phyloP scores from a whole-genome alignment of 2,113 vertebrate species.

The Malaclemys terrapin region DNA sequence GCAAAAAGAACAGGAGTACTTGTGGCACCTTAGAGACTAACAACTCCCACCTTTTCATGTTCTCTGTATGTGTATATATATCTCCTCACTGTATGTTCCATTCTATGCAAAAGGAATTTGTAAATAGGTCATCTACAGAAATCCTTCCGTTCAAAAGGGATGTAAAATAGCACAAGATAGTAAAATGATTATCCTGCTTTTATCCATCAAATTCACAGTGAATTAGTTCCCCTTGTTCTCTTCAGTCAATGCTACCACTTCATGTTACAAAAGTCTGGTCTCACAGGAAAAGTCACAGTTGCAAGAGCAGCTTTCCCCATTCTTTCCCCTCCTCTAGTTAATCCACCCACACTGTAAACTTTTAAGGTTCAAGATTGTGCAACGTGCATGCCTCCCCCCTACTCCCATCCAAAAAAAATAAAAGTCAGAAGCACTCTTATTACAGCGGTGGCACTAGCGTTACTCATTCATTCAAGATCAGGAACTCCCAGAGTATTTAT shows the following conservation, averaged over 20 bases:
- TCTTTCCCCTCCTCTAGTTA: constrained; percentile 18
- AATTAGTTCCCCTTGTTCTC: not conserved
- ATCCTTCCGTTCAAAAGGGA: accelerated
- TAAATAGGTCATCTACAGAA: not conserved
- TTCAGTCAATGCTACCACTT: not conserved
- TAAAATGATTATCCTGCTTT: not conserved
- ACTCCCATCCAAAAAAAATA: constrained; percentile 45
- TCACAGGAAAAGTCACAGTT: not conserved
- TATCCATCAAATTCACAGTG: not conserved
- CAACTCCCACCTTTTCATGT: too few species aligned
- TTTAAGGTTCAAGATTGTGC: constrained; percentile 66
- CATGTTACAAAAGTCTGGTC: not conserved
- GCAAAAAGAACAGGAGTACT: too few species aligned
- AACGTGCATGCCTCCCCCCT: constrained; percentile 61
- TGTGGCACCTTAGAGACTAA: too few species aligned
- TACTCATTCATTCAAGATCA: constrained; percentile 80
- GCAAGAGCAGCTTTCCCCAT: constrained; percentile 9
- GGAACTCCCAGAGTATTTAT: constrained; percentile 72
- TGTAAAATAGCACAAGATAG: not conserved
- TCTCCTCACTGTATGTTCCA: too few species aligned
- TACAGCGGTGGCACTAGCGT: constrained; percentile 81
- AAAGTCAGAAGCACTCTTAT: constrained; percentile 76
- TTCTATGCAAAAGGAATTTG: accelerated
- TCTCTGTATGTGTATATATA: too few species aligned
- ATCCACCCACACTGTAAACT: constrained; percentile 39